Conservation (phyloP, 1,140 invertebrate genomes). For the Physella acuta region DNA sequence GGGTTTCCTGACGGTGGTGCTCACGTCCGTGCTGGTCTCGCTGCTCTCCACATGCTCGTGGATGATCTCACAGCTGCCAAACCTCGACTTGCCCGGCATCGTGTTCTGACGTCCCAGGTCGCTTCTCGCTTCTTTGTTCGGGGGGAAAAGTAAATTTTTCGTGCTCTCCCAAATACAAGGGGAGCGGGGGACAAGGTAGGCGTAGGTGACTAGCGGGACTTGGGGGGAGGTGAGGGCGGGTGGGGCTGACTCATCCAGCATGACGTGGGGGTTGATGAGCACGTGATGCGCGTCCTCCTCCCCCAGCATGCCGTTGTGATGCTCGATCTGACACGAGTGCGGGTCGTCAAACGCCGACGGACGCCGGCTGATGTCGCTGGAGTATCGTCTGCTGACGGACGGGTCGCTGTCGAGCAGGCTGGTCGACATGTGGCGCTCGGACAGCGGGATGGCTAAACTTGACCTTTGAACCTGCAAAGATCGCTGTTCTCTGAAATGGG, state of each 20-base stretch:
- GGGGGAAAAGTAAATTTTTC: not conserved
- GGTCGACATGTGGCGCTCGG: slow-evolving; percentile 23
- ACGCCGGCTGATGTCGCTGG: slow-evolving; percentile 25
- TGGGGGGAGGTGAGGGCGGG: no score
- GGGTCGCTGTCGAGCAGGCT: slow-evolving; percentile 37
- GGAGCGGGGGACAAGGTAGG: slow-evolving; percentile 11
- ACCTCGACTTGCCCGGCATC: not conserved
- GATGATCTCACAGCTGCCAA: slow-evolving; percentile 10
- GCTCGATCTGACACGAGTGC: not conserved
- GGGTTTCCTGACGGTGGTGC: not conserved
- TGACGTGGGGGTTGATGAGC: not conserved
- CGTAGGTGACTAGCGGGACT: not conserved
- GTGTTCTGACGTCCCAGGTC: not conserved
- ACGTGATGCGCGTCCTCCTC: not conserved
- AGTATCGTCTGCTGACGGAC: slow-evolving; percentile 22
- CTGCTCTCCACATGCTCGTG: not conserved
- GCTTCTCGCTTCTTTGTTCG: not conserved
- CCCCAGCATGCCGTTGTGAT: not conserved
- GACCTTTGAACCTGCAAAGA: slow-evolving; percentile 19
- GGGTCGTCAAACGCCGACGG: not conserved
- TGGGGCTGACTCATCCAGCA: not conserved
- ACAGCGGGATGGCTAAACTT: slow-evolving; percentile 23
- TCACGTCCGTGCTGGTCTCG: not conserved
- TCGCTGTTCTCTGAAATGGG: slow-evolving; percentile 29
- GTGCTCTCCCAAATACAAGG: slow-evolving; percentile 8